phyloP scores from a whole-genome alignment of 53 echinoderm and acorn worm species.

The Echinarachnius parma region DNA sequence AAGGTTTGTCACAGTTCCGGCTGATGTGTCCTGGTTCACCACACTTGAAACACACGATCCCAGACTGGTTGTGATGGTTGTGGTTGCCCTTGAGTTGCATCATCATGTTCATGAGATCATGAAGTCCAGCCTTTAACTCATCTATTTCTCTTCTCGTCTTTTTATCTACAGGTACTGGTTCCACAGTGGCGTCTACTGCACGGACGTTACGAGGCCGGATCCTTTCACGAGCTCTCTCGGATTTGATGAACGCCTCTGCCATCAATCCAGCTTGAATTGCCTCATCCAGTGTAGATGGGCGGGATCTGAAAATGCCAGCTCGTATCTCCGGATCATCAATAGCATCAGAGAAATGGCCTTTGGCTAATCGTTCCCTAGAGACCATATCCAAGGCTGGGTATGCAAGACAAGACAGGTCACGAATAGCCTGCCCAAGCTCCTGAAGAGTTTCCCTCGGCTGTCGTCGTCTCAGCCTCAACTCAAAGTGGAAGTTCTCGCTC shows the following conservation, averaged over 20 bases:
- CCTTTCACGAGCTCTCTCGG: slow-evolving; percentile 4
- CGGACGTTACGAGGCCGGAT: slow-evolving; percentile 22
- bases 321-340: slow-evolving; percentile 4
- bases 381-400: slow-evolving; percentile 3
- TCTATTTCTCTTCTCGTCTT: slow-evolving; percentile 14
- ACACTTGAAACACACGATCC: slow-evolving; percentile 10
- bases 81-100: background rate
- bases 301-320: slow-evolving; percentile 10
- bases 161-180: slow-evolving; percentile 16
- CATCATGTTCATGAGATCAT: slow-evolving; percentile 1
- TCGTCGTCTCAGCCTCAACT: background rate
- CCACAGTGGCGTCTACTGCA: background rate
- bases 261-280: slow-evolving; percentile 15
- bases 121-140: slow-evolving; percentile 5
- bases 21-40: slow-evolving; percentile 1
- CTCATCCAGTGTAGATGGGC: background rate
- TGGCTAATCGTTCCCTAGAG: slow-evolving; percentile 5
- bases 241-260: slow-evolving; percentile 11
- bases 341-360: slow-evolving; percentile 10
- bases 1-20: background rate
- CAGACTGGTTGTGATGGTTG: too few relatives aligned
- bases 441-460: slow-evolving; percentile 16
- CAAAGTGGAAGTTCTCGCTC: slow-evolving; percentile 5
- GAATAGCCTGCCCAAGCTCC: slow-evolving; percentile 14
- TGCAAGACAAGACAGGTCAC: slow-evolving; percentile 2